These are phyloP conservation scores for Dipodomys spectabilis DNA, from an alignment of 2,113 vertebrate genomes.

Conservation along the genomic window DNA sequence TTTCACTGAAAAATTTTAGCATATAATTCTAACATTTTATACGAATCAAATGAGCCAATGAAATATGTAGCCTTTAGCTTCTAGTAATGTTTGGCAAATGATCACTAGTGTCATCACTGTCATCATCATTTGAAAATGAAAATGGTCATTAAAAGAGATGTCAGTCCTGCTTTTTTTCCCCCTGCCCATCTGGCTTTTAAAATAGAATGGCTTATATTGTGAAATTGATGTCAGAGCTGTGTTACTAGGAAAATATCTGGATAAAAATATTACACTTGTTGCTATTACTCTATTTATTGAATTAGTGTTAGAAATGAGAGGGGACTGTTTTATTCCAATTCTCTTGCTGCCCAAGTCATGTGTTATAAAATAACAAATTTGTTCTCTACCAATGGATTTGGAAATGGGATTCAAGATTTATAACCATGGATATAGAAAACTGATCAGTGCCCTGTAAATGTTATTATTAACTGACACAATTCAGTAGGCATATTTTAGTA, in stretches of 20 bases:
- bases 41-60: not conserved
- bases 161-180: not conserved
- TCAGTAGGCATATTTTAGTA: constrained; percentile 33
- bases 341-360: not conserved
- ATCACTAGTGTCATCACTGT: not conserved
- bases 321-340: not conserved
- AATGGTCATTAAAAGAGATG: not conserved
- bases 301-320: constrained; percentile 36
- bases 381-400: not conserved
- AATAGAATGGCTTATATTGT: not conserved
- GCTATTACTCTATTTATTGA: not conserved
- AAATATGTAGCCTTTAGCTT: not conserved
- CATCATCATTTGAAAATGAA: not conserved
- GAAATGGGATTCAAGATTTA: constrained; percentile 26
- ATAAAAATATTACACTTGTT: not conserved
- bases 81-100: not conserved
- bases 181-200: not conserved
- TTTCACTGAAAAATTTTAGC: not conserved
- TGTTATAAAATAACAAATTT: not conserved
- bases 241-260: constrained; percentile 1
- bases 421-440: not conserved
- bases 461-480: not conserved
- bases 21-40: not conserved
- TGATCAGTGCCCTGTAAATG: not conserved
- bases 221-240: not conserved